phyloP scores from a whole-genome alignment of 1,140 invertebrate genomes.

The Cherax destructor region DNA sequence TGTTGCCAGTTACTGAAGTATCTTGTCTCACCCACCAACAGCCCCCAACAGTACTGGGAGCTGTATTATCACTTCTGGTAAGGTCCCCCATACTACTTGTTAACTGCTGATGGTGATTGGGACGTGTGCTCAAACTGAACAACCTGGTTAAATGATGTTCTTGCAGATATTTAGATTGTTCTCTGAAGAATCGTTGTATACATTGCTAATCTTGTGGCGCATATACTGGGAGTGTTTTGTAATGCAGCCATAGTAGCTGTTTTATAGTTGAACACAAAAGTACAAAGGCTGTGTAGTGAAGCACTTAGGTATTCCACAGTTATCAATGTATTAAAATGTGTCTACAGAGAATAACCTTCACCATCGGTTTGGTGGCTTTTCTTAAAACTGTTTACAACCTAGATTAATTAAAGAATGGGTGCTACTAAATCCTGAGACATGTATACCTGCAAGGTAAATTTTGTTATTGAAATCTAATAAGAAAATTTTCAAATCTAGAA shows the following conservation, averaged over 20 bases:
- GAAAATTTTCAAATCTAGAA: background rate
- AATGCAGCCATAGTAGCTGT: conserved; percentile 1
- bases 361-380: conserved; percentile 24
- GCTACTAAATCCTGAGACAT: background rate
- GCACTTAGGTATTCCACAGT: no score
- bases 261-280: background rate
- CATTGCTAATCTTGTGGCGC: background rate
- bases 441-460: background rate
- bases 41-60: conserved; percentile 73
- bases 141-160: conserved; percentile 55
- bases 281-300: conserved; percentile 18
- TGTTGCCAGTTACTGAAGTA: conserved; percentile 72
- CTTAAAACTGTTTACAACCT: background rate
- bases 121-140: conserved; percentile 63
- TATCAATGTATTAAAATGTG: conserved; percentile 9
- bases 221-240: background rate
- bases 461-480: background rate
- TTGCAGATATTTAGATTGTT: background rate
- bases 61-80: conserved; percentile 74
- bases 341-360: conserved; percentile 5
- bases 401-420: background rate
- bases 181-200: conserved; percentile 18
- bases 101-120: conserved; percentile 55
- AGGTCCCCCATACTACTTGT: conserved; percentile 67
- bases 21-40: conserved; percentile 69